Conservation (phyloP, 2,113 vertebrate species). For the Phainopepla nitens region DNA sequence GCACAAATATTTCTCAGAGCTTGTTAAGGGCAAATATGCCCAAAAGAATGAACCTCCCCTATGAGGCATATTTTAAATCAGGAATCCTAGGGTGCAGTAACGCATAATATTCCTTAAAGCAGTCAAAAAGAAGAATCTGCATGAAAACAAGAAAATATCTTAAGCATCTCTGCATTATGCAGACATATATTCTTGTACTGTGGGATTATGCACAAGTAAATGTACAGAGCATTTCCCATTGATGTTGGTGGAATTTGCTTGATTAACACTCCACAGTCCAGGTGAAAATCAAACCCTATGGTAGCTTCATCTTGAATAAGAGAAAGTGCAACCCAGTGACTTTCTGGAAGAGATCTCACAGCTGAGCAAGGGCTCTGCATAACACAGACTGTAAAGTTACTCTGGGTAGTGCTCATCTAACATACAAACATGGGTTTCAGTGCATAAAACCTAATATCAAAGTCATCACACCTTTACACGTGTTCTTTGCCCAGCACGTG, state of each 20-base stretch:
- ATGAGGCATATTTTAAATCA: constrained; percentile 14
- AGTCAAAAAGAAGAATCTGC: constrained; percentile 27
- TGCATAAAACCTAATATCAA: background rate
- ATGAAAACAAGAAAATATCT: constrained; percentile 30
- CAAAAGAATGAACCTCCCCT: constrained; percentile 2
- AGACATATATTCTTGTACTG: background rate
- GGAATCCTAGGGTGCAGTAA: constrained; percentile 34
- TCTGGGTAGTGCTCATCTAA: background rate
- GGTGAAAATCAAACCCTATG: background rate
- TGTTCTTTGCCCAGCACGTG: background rate
- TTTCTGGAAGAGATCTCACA: background rate
- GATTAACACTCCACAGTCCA: background rate
- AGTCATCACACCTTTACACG: background rate
- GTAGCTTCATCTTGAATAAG: background rate
- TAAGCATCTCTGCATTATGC: constrained; percentile 14
- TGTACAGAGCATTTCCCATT: background rate
- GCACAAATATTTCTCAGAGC: constrained; percentile 7
- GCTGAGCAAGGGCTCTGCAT: background rate
- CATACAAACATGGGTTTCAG: background rate
- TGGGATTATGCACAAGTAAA: background rate
- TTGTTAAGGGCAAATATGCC: constrained; percentile 7
- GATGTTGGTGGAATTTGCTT: background rate
- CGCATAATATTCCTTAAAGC: background rate
- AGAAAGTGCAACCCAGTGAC: background rate
- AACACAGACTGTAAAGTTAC: background rate